phyloP scores from a whole-genome alignment of 1,140 invertebrate species.

The Potamilus streckersoni region DNA sequence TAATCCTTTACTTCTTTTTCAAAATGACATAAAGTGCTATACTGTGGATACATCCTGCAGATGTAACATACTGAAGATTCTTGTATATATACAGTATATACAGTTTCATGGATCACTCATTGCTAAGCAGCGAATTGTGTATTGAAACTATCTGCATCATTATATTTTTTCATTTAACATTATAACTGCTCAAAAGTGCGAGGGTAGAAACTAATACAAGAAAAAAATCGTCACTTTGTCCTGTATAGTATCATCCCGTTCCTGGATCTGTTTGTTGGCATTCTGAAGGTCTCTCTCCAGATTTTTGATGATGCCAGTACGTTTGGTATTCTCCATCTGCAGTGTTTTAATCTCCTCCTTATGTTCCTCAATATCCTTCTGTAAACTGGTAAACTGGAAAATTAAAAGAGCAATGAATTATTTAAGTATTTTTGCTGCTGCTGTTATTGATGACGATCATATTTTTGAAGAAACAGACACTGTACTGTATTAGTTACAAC shows the following conservation, averaged over 20 bases:
- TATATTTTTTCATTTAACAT: no score
- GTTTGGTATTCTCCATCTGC: constrained; percentile 74
- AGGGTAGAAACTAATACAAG: no score
- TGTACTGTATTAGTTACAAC: not conserved
- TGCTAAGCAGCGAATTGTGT: no score
- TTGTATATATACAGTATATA: no score
- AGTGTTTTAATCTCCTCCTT: constrained; percentile 79
- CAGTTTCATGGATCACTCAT: no score
- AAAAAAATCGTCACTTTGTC: constrained; percentile 72
- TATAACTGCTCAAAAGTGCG: no score
- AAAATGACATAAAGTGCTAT: no score
- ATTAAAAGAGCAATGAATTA: not conserved
- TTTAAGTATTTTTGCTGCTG: not conserved
- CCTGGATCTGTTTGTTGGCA: constrained; percentile 72
- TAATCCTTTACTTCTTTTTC: no score
- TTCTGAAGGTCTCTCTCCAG: constrained; percentile 69
- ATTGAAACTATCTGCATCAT: no score
- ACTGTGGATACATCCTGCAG: no score
- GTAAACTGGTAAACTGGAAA: constrained; percentile 68
- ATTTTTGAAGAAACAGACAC: not conserved
- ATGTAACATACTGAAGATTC: no score
- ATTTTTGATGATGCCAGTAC: constrained; percentile 82
- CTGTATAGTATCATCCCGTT: constrained; percentile 83
- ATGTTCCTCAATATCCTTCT: constrained; percentile 80
- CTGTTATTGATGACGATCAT: not conserved